Evolutionary conservation across 2,888 invertebrate genomes (phyloP).

Genomic region (Acleris cristana): DNA sequence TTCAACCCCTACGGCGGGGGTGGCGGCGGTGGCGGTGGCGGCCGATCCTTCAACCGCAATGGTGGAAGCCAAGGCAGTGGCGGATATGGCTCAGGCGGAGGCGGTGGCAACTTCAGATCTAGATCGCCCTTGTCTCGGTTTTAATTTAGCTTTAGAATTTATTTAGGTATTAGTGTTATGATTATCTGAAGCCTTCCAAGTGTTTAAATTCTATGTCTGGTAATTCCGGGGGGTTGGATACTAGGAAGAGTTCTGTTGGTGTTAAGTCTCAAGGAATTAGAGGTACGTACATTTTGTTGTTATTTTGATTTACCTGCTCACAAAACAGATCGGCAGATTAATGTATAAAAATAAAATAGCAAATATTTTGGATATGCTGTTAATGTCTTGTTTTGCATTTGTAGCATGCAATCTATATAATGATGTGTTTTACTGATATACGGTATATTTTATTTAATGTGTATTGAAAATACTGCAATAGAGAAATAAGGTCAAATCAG

Average conservation of each 20-base stretch:
- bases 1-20: slow-evolving; percentile 83
- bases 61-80: slow-evolving; percentile 59
- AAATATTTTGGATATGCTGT: too few species aligned
- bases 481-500: too few species aligned
- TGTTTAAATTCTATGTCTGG: slow-evolving; percentile 78
- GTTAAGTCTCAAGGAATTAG: slow-evolving; percentile 68
- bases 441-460: too few species aligned
- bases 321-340: too few species aligned
- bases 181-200: slow-evolving; percentile 83
- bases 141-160: slow-evolving; percentile 76
- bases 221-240: slow-evolving; percentile 78
- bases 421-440: too few species aligned
- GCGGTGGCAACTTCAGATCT: slow-evolving; percentile 81
- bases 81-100: slow-evolving; percentile 69
- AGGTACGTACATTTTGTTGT: slow-evolving; percentile 59
- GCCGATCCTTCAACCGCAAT: slow-evolving; percentile 43
- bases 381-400: too few species aligned
- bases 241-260: slow-evolving; percentile 71
- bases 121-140: slow-evolving; percentile 78
- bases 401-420: too few species aligned
- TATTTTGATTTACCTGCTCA: slow-evolving; percentile 13
- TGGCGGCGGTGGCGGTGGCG: slow-evolving; percentile 67
- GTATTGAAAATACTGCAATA: too few species aligned
- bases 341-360: too few species aligned
- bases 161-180: slow-evolving; percentile 82